phyloP scores from a whole-genome alignment of 2,888 invertebrate species.

The Agrochola circellaris region DNA sequence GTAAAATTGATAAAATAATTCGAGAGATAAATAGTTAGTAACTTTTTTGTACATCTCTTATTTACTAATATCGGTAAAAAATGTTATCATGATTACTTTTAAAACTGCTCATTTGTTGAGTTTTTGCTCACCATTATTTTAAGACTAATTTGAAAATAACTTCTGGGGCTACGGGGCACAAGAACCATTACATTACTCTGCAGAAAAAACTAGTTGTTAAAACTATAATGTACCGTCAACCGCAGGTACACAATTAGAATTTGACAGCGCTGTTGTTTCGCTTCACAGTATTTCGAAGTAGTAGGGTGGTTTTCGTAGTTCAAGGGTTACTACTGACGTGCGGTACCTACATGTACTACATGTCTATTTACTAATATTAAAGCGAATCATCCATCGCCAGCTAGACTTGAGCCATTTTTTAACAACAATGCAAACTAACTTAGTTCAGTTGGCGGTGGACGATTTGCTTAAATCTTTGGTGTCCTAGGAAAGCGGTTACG shows the following conservation, averaged over 20 bases:
- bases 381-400: too few relatives aligned
- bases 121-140: constrained; percentile 39
- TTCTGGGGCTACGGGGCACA: constrained; percentile 2
- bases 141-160: constrained; percentile 52
- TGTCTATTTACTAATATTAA: background rate
- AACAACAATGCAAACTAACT: too few relatives aligned
- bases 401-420: too few relatives aligned
- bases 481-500: too few relatives aligned
- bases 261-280: background rate
- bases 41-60: constrained; percentile 13
- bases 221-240: constrained; percentile 12
- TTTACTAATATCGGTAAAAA: constrained; percentile 12
- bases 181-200: constrained; percentile 26
- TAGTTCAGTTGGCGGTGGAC: too few relatives aligned
- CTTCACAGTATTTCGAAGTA: background rate
- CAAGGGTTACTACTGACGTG: background rate
- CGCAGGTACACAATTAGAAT: background rate
- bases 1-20: background rate
- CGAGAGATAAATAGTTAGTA: background rate
- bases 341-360: background rate
- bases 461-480: too few relatives aligned
- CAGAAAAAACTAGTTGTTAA: constrained; percentile 24
- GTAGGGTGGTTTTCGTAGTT: background rate
- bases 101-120: constrained; percentile 41
- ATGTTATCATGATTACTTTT: constrained; percentile 43